Evolutionary conservation across 2,888 invertebrate species (phyloP), one percentile per base, ranked within the genome.

Genomic region (Chloromyia formosa): DNA sequence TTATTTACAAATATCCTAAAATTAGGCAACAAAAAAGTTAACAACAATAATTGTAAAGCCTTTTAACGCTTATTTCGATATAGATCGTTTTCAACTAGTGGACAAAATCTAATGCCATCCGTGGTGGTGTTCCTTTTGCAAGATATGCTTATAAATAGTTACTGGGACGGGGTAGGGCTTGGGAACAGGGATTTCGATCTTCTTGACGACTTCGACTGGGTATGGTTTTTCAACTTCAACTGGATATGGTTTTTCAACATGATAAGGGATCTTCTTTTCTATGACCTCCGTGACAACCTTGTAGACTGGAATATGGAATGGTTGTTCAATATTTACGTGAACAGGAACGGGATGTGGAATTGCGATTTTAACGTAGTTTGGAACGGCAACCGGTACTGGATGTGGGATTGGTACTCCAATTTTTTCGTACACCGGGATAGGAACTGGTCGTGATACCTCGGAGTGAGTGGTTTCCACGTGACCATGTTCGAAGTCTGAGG

Each of bases 301-400:
- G 82, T 92, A 92, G 72, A 92, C 90, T 0, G 92, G 91, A 64
- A 92, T 89, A 77, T 90, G 90, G 69, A 93, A 90, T 78, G 91
- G 91, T 80, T 92, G 92, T 75, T 92, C 91, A 58, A 92, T 81
- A 16, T 84, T 84, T 1, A 92, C 89, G 80, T 92, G 91, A 0
- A 92, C 92, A 0, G 92, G 89, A 85, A 92, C 92, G 1, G 93
- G 93, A 76, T 92, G 91, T 1, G 92, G 92, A 64, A 93, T 92
- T 74, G 91, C 90, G 27, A 93, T 88, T 83, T 90, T 91, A 78
- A 92, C 83, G 18, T 87, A 81, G 78, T 84, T 84, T 20, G 85
- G 92, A 18, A 92, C 91, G 7, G 91, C 90, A 0, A 92, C 90
- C 0, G 91, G 90, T 22, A 92, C 89, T 0, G 92, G 91, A 80